Evolutionary conservation across 2,888 invertebrate species (phyloP), one percentile per base, ranked within the genome.

Genomic region (Spicauda simplicius): DNA sequence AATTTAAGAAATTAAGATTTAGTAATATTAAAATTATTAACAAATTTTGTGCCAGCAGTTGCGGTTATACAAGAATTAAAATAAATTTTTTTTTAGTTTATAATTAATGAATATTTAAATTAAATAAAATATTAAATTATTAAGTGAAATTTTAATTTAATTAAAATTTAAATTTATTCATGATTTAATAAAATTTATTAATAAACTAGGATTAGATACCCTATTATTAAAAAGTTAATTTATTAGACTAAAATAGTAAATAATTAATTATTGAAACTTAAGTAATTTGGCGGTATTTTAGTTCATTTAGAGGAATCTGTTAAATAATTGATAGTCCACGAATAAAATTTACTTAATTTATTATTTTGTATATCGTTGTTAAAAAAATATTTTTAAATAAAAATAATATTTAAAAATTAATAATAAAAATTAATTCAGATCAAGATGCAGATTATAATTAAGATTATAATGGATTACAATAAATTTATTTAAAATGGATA

Each of bases 261-360:
- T 94, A 91, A 88, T 82, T 80, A 1, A 84, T 85, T 94, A 94
- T 94, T 94, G 85, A 95, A 95, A 95, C 91, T 95, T 94, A 95
- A 95, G 94, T 92, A 94, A 94, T 93, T 94, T 95, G 95, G 95
- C 95, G 74, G 94, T 95, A 94, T 94, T 94, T 95, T 94, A 95
- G 91, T 94, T 94, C 91, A 90, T 94, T 94, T 93, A 95, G 95
- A 95, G 95, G 95, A 95, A 95, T 92, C 93, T 95, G 95, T 94
- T 90, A 90, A 93, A 74, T 95, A 94, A 95, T 94, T 93, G 95
- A 95, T 95, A 94, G 75, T 94, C 94, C 95, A 94, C 94, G 92
- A 91, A 87, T 91, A n/a, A 83, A 91, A 86, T 89, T 90, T 92
- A 88, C 87, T 88, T 93, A 87, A 83, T 85, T 91, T 91, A 84